Conservation (phyloP, 2,797 vertebrate species). For the Lagodon rhomboides region DNA sequence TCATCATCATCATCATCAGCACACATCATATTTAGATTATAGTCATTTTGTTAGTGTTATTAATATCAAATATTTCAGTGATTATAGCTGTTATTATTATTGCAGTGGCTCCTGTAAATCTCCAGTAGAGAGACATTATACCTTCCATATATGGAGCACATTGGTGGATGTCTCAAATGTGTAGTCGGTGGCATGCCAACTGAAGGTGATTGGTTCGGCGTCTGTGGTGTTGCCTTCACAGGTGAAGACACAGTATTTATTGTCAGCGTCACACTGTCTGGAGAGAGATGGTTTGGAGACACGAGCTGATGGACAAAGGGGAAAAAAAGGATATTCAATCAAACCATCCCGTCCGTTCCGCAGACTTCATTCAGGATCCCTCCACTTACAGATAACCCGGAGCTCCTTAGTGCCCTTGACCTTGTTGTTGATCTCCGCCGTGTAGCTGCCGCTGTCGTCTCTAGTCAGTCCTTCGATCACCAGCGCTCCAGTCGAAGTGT, state of each 20-base stretch:
- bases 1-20: too few species aligned
- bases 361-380: not conserved
- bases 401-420: rapidly evolving
- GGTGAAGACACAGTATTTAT: constrained; percentile 1
- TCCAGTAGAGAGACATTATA: not conserved
- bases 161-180: rapidly evolving
- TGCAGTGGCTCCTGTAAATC: too few species aligned
- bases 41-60: too few species aligned
- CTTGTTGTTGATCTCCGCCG: not conserved
- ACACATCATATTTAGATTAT: too few species aligned
- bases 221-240: constrained; percentile 6
- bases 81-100: too few species aligned
- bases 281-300: constrained; percentile 25
- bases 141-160: not conserved
- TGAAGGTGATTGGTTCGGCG: not conserved
- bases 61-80: too few species aligned
- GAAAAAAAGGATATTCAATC: not conserved
- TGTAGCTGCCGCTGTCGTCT: not conserved
- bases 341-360: rapidly evolving
- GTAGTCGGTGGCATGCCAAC: rapidly evolving
- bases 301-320: constrained; percentile 5
- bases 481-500: not conserved
- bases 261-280: not conserved
- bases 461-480: not conserved
- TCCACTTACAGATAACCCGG: constrained; percentile 31